Base-by-base conservation (phyloP, 2,888 invertebrate species). In the Melanargia galathea region DNA sequence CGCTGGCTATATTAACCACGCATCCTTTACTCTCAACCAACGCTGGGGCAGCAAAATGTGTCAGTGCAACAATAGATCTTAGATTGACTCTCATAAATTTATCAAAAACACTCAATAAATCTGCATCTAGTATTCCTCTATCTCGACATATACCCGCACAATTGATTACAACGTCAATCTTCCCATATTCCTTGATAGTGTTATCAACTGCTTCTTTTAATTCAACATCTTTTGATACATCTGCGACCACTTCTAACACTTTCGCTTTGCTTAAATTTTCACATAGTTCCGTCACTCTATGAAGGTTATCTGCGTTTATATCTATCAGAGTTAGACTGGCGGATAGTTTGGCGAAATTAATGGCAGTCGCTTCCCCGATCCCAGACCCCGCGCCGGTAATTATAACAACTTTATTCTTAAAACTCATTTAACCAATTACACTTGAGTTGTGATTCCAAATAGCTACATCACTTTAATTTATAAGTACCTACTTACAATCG, bases 321-420 rank as follows among this genome's bases (percentile, higher is more conserved):
- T 79, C 80, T 33, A 65, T 64, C 22, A 82, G 66, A 13, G 76
- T 73, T 24, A 81, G 67, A 64, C 75, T 77, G 51, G 82, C 82
- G 40, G 76, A 75, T 60, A 73, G 57, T 69, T 79, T 79, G 1
- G 81, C 75, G 64, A 83, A 81, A 63, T 74, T 66, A 51, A 75
- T 33, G 35, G 82, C 76, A 35, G 75, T 73, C 11, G 75, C 75
- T 71, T 78, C 76, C n/a, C 83, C 82, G 5, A 83, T 75, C 10
- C 80, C 80, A 0, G 78, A 80, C 8, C 73, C 71, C 7, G 79
- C 80, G 35, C 81, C 79, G 2, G 83, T 82, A 56, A 83, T 67
- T 55, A 80, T 38, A 2, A 81, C 76, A 2, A 79, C 73, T 77
- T 81, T 79, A 66, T 78, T 78, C 26, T 71, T 61, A 55, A 81